Percentiles rank a stretch among this genome's conserved stretches.
phyloP scores from a whole-genome alignment of 2,797 vertebrate genomes.

The Molossus molossus region DNA sequence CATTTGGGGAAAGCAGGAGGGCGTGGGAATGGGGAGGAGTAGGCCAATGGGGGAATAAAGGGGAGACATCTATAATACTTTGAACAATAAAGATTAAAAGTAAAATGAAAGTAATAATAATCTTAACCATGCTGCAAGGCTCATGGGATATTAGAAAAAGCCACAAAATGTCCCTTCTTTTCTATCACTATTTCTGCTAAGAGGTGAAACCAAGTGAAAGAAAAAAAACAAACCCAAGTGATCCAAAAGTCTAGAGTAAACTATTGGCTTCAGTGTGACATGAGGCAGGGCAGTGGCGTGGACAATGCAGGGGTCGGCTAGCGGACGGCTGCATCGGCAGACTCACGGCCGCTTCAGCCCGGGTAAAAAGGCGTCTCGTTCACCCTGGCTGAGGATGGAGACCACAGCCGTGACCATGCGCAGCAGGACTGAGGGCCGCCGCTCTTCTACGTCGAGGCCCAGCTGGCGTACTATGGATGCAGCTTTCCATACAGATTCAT shows the following conservation, averaged over 20 bases:
- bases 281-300: accelerated
- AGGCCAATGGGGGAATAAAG: no score
- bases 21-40: no score
- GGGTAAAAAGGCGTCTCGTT: not conserved
- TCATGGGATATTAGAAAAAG: not conserved
- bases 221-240: not conserved
- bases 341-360: not conserved
- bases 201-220: not conserved
- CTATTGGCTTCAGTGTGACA: not conserved
- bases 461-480: not conserved
- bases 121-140: no score
- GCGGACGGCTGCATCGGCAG: not conserved
- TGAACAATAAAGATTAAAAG: no score
- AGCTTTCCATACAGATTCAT: accelerated
- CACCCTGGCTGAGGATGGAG: not conserved
- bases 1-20: no score
- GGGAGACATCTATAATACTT: no score
- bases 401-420: no score
- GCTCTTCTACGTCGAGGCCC: not conserved
- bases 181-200: not conserved
- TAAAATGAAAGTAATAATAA: not conserved
- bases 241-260: not conserved
- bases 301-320: accelerated
- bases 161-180: not conserved
- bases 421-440: not conserved